Conservation (phyloP, 2,113 vertebrate genomes). For the Planiliza haematocheilus region DNA sequence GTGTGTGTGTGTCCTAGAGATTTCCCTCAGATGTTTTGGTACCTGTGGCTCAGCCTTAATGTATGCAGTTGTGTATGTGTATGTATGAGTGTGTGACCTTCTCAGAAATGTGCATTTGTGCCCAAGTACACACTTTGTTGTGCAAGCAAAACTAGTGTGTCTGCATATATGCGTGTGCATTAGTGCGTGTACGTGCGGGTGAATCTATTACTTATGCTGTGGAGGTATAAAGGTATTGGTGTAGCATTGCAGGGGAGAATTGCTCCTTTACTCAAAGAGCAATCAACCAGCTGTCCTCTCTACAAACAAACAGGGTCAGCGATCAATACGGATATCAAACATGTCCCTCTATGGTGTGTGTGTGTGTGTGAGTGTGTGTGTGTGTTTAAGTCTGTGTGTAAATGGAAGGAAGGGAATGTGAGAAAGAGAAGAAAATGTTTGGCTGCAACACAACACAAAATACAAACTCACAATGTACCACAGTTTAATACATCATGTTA, state of each 20-base stretch:
- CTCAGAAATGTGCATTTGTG: not conserved
- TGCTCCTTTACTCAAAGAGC: conserved; percentile 72
- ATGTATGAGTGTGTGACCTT: conserved; percentile 9
- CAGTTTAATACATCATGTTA: not conserved
- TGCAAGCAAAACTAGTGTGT: conserved; percentile 19
- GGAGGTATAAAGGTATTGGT: conserved; percentile 47
- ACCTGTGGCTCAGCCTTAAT: conserved; percentile 10
- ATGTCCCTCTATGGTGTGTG: conserved; percentile 54
- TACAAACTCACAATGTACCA: conserved; percentile 10
- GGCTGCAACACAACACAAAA: conserved; percentile 25
- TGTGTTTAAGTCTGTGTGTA: conserved; percentile 30
- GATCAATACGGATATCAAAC: conserved; percentile 80
- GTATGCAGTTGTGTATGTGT: not conserved
- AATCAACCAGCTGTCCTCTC: conserved; percentile 77
- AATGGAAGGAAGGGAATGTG: conserved; percentile 4
- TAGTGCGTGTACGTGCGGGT: conserved; percentile 22
- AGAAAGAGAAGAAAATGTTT: conserved; percentile 3
- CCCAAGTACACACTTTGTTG: not conserved
- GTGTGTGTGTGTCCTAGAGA: conserved; percentile 16
- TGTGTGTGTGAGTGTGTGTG: conserved; percentile 16
- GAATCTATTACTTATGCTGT: conserved; percentile 62
- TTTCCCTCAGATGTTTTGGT: conserved; percentile 16
- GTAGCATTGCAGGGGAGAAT: conserved; percentile 52
- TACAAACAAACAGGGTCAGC: conserved; percentile 74
- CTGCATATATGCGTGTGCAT: conserved; percentile 10